Evolutionary conservation across 2,888 invertebrate species (phyloP).

Genomic region (Drosophila engyochracea): DNA sequence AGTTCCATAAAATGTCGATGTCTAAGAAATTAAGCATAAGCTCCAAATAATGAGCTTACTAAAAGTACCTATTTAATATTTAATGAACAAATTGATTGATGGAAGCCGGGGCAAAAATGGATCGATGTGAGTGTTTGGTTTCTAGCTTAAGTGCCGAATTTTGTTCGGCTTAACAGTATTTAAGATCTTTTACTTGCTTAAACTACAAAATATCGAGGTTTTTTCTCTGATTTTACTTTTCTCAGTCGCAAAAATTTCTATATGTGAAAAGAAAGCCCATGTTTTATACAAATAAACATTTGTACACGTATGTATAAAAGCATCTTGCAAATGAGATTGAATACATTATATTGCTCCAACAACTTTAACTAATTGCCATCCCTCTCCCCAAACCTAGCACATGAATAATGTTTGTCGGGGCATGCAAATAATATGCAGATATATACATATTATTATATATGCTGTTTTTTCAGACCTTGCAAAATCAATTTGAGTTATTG

Average conservation of each 20-base stretch:
- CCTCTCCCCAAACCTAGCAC: constrained; percentile 11
- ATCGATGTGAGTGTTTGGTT: not conserved
- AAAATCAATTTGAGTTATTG: constrained; percentile 82
- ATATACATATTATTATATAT: not conserved
- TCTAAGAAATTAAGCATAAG: not conserved
- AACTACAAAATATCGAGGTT: not conserved
- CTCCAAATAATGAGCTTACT: not conserved
- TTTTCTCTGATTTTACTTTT: not conserved
- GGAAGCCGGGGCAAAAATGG: not conserved
- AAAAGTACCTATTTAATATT: not conserved
- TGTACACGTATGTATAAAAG: not conserved
- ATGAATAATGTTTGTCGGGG: constrained; percentile 52
- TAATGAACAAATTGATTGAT: not conserved
- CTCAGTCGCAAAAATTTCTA: not conserved
- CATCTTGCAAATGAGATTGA: not conserved
- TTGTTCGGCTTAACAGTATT: not conserved
- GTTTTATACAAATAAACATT: not conserved
- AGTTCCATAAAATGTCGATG: not conserved
- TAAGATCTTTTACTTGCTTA: not conserved
- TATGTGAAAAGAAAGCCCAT: not conserved
- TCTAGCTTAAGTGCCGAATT: not conserved
- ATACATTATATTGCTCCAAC: not conserved
- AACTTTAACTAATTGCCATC: constrained; percentile 46
- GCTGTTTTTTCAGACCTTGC: constrained; percentile 38
- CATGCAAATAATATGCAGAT: constrained; percentile 64